Percentiles rank a stretch among this genome's conserved stretches.
phyloP scores from a whole-genome alignment of 2,113 vertebrate genomes.

The Thinocorus orbignyianus region DNA sequence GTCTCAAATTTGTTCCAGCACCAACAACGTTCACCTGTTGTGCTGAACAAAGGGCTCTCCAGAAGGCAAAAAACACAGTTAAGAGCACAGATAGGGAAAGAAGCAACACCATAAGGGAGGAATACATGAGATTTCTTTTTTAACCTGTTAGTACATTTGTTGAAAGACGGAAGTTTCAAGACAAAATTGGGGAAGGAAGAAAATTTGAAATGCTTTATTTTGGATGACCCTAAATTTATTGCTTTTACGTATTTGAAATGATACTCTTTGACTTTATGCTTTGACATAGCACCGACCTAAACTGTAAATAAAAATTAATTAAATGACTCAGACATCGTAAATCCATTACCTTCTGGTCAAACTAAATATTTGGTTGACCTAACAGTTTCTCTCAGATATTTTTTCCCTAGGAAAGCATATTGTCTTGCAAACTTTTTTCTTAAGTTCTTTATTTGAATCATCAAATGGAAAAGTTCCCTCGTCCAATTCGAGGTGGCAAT shows the following conservation, averaged over 20 bases:
- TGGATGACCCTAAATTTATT: not conserved
- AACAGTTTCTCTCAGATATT: not conserved
- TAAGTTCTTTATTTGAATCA: not conserved
- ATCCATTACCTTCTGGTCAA: not conserved
- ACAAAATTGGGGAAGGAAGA: not conserved
- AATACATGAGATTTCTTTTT: not conserved
- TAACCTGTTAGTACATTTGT: not conserved
- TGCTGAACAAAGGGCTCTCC: not conserved
- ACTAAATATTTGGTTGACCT: not conserved
- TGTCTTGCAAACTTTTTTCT: not conserved
- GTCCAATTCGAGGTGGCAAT: not conserved
- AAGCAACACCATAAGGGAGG: not conserved
- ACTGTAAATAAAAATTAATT: slow-evolving; percentile 37
- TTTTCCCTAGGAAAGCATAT: not conserved
- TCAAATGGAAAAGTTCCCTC: not conserved
- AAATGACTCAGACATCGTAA: slow-evolving; percentile 2
- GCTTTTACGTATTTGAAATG: not conserved
- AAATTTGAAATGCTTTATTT: not conserved
- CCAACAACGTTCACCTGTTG: accelerated
- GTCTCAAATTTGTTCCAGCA: not conserved
- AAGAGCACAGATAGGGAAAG: not conserved
- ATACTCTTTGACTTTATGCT: not conserved
- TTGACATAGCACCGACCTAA: not conserved
- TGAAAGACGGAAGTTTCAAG: not conserved
- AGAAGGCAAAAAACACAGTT: not conserved